Percentiles rank a stretch among this genome's conserved stretches.
These are phyloP conservation scores for Sinelater perroti DNA, from an alignment of 2,888 invertebrate genomes.

Conservation along the genomic window DNA sequence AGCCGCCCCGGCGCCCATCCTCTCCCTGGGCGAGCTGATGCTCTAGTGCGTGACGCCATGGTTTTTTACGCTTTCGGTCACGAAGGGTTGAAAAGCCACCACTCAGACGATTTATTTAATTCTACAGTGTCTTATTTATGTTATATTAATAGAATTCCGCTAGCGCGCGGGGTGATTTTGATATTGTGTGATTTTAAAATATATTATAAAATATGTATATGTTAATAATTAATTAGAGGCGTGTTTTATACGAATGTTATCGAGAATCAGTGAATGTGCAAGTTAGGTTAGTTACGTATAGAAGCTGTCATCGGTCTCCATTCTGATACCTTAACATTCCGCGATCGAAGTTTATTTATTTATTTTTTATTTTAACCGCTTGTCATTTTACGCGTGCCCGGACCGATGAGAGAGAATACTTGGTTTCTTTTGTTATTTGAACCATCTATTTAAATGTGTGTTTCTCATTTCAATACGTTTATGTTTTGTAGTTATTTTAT, in stretches of 20 bases:
- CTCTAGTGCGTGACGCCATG: constrained; percentile 47
- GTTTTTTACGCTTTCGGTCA: constrained; percentile 30
- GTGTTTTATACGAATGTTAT: constrained; percentile 60
- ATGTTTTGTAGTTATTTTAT: constrained; percentile 63
- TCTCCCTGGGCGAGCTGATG: constrained; percentile 56
- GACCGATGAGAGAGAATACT: constrained; percentile 59
- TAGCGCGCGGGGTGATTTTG: constrained; percentile 60
- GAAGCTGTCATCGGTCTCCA: constrained; percentile 58
- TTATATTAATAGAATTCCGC: constrained; percentile 55
- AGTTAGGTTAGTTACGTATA: constrained; percentile 53
- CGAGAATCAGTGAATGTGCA: constrained; percentile 55
- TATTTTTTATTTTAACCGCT: constrained; percentile 48
- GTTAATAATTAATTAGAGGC: constrained; percentile 50
- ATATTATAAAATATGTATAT: constrained; percentile 50
- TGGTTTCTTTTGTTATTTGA: constrained; percentile 61
- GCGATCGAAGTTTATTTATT: constrained; percentile 53
- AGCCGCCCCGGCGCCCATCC: constrained; percentile 67
- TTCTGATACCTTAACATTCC: constrained; percentile 56
- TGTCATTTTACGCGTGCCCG: constrained; percentile 51
- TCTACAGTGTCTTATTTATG: constrained; percentile 58
- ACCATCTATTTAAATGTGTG: constrained; percentile 59
- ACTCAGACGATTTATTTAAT: constrained; percentile 56
- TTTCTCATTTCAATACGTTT: constrained; percentile 60
- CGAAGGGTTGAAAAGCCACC: constrained; percentile 33
- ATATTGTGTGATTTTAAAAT: constrained; percentile 62